Conservation (phyloP, 2,888 invertebrate genomes). For the Germaria angustata region DNA sequence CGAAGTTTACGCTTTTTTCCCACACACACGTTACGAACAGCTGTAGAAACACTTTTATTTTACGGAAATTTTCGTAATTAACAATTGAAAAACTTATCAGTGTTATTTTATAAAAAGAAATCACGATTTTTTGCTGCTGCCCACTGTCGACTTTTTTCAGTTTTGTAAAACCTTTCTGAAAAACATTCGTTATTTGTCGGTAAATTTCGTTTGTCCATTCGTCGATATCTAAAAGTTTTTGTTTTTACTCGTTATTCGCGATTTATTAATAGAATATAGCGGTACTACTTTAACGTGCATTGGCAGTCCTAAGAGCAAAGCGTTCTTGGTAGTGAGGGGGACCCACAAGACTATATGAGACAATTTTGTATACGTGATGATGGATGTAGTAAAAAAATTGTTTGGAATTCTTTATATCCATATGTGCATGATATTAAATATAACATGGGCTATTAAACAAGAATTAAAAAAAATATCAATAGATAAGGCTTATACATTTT, state of each 20-base stretch:
- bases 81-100: constrained; percentile 24
- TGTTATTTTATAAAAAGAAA: constrained; percentile 48
- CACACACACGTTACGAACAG: constrained; percentile 61
- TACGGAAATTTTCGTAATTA: constrained; percentile 34
- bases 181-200: constrained; percentile 65
- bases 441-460: too few species aligned
- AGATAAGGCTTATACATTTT: too few species aligned
- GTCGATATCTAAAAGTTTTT: constrained; percentile 38
- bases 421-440: too few species aligned
- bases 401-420: too few species aligned
- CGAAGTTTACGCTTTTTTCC: constrained; percentile 22
- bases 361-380: constrained; percentile 55
- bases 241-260: constrained; percentile 34
- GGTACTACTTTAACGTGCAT: constrained; percentile 41
- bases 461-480: too few species aligned
- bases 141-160: constrained; percentile 62
- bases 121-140: constrained; percentile 58
- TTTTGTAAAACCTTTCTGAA: constrained; percentile 57
- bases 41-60: constrained; percentile 44
- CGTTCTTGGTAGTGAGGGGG: constrained; percentile 36
- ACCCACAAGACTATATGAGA: constrained; percentile 51
- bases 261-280: constrained; percentile 27
- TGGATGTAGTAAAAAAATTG: neutral
- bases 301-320: constrained; percentile 37
- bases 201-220: constrained; percentile 62